A percentile compares a stretch with the other conserved stretches of the same genome.
Conservation (phyloP, 2,888 invertebrate species). For the Polymixis lichenea region DNA sequence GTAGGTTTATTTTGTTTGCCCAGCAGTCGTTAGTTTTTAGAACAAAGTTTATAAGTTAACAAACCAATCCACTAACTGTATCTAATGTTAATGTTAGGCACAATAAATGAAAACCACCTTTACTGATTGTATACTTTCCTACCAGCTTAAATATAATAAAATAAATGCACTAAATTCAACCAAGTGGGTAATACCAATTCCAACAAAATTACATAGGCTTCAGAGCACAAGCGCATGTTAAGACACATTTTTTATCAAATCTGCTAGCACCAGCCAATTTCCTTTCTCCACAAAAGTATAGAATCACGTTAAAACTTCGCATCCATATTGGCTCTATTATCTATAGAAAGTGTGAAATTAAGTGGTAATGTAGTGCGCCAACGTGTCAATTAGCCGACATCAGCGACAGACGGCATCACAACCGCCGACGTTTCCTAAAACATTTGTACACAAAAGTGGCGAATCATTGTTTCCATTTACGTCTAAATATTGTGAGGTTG, state of each 20-base stretch:
- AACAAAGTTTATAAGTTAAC: background rate
- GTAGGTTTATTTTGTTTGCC: background rate
- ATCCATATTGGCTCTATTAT: slow-evolving; percentile 74
- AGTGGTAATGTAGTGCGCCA: slow-evolving; percentile 83
- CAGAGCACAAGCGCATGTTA: slow-evolving; percentile 26
- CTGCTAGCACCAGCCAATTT: slow-evolving; percentile 64
- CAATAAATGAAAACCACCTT: background rate
- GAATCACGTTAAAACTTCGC: slow-evolving; percentile 73
- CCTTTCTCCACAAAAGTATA: slow-evolving; percentile 75
- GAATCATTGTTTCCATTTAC: slow-evolving; percentile 89
- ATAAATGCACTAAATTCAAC: slow-evolving; percentile 1
- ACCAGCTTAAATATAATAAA: slow-evolving; percentile 18
- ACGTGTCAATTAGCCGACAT: slow-evolving; percentile 84
- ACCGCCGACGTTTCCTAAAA: slow-evolving; percentile 83
- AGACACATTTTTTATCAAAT: slow-evolving; percentile 59
- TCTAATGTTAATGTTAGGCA: background rate
- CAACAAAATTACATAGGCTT: slow-evolving; percentile 34
- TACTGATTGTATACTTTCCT: background rate
- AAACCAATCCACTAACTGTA: background rate
- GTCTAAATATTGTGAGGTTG: slow-evolving; percentile 71
- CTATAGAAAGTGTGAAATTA: slow-evolving; percentile 87
- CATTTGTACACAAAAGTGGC: slow-evolving; percentile 86
- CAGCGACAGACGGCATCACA: slow-evolving; percentile 78
- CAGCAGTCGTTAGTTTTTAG: background rate
- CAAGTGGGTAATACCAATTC: slow-evolving; percentile 17